These are phyloP conservation scores for Zosterops hypoxanthus DNA, from an alignment of 2,113 vertebrate species.

Conservation along the genomic window DNA sequence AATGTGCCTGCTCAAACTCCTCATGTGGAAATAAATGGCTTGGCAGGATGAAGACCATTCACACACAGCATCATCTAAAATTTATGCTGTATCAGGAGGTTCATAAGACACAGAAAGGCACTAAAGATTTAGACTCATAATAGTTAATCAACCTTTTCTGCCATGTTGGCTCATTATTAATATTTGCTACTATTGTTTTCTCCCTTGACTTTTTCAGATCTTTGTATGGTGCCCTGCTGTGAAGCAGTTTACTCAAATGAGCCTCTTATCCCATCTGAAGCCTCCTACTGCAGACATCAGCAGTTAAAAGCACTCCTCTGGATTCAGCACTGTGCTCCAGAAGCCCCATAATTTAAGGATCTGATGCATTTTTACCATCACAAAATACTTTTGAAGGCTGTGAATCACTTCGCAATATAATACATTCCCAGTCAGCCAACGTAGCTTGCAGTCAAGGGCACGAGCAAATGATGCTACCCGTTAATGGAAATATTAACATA, in stretches of 20 bases:
- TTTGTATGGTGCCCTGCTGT: background rate
- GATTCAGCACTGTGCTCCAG: background rate
- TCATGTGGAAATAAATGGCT: background rate
- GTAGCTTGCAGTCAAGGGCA: background rate
- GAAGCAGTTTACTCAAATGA: background rate
- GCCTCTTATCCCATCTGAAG: background rate
- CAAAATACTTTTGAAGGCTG: background rate
- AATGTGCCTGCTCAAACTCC: background rate
- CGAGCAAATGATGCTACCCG: rapidly evolving
- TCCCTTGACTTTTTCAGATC: background rate
- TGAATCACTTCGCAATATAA: background rate
- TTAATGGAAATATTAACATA: background rate
- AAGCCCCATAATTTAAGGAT: background rate
- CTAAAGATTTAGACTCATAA: background rate
- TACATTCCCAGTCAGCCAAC: background rate
- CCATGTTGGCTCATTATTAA: background rate
- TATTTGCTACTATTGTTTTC: background rate
- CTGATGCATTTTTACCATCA: background rate
- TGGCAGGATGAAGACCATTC: background rate
- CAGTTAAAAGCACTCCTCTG: background rate
- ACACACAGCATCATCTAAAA: background rate
- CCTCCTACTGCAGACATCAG: background rate
- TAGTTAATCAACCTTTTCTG: background rate
- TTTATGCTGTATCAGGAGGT: background rate
- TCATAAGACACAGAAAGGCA: background rate